These are phyloP conservation scores for Sylvilagus bachmani DNA, from an alignment of 2,113 vertebrate genomes.

Conservation along the genomic window DNA sequence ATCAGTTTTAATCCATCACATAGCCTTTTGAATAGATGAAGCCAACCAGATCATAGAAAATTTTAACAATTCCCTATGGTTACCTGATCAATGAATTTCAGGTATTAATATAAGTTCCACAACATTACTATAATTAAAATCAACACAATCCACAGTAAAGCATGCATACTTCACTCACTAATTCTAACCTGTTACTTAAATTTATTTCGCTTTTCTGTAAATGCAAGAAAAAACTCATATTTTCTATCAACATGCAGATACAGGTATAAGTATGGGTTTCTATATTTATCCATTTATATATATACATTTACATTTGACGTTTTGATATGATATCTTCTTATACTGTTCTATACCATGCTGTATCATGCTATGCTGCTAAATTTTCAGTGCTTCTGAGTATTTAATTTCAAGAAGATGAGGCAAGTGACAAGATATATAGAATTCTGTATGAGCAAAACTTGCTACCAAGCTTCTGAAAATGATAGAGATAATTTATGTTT, in stretches of 20 bases:
- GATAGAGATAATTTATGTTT: slow-evolving; percentile 8
- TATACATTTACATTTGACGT: background rate
- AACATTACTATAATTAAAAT: background rate
- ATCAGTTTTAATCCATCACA: background rate
- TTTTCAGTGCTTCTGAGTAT: background rate
- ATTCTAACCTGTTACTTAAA: background rate
- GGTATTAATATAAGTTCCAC: background rate
- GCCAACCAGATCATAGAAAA: background rate
- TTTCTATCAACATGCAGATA: background rate
- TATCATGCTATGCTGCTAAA: background rate
- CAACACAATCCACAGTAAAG: background rate
- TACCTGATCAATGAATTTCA: background rate
- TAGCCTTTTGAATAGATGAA: background rate
- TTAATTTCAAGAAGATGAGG: background rate
- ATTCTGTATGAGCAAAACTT: background rate
- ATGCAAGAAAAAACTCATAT: background rate
- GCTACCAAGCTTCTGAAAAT: background rate
- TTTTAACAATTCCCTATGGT: background rate
- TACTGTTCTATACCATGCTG: background rate
- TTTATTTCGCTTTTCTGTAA: background rate
- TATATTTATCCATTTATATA: background rate
- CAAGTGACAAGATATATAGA: slow-evolving; percentile 50
- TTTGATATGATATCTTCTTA: background rate
- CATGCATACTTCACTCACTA: background rate
- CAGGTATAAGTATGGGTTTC: background rate